Evolutionary conservation across 2,888 invertebrate species (phyloP), one percentile per base, ranked within the genome.

Genomic region (Alcis repandata): DNA sequence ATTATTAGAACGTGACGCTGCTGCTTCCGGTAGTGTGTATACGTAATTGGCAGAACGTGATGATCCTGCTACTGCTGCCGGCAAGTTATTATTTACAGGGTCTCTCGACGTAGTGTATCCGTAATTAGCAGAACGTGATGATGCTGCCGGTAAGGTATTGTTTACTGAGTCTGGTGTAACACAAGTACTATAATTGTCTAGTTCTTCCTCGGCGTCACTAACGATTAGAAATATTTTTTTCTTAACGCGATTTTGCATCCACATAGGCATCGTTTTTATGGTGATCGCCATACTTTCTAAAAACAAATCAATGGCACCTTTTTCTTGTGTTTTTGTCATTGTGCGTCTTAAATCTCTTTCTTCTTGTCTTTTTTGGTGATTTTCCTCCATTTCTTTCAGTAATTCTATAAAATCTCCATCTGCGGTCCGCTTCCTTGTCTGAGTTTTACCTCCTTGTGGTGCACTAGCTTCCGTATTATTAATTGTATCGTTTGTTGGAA

Each of bases 181-280:
- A 66, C 61, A 57, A 27, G 27, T 52, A 51, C 63, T 62, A 65
- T 57, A 58, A 65, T 52, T 62, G 57, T 66, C 66, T 36, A 62
- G 52, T 58, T 66, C 62, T 60, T 66, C 66, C 57, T 62, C 66
- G 52, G 66, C 57, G 40, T 62, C 66, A 62, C 62, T 62, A 51
- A 66, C 62, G 46, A 62, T 58, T 13, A 56, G 54, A 54, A 67
- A 63, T 59, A 67, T 54, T 54, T 67, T 67, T 63, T 59, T 59
- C 59, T 63, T 67, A 56, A 59, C 46, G 27, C 54, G 54, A 59
- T 53, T 67, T 67, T 54, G 66, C 52, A 67, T 58, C 62, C 58
- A 63, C 36, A 45, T 58, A 22, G 62, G 62, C 53, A 67, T 62
- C 51, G 48, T 63, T 46, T 67, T 58, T 22, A 41, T 57, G 43